These are phyloP conservation scores for Apeltes quadracus DNA, from an alignment of 2,113 vertebrate genomes.

Conservation along the genomic window DNA sequence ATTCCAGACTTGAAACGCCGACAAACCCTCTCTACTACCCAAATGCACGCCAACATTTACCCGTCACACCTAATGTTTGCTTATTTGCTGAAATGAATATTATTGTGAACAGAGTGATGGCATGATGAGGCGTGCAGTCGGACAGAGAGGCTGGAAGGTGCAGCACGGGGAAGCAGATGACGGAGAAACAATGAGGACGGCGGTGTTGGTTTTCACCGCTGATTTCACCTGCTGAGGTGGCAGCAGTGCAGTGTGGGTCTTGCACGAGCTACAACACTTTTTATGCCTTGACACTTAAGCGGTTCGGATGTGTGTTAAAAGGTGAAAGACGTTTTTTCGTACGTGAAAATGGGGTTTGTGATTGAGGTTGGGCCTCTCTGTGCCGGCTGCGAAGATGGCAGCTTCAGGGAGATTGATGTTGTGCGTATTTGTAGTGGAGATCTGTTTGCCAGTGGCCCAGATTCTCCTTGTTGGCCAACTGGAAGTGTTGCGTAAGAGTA, in stretches of 20 bases:
- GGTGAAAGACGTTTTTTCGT: no score
- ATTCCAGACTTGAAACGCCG: neutral
- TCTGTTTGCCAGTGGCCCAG: conserved; percentile 3
- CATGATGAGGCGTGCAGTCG: conserved; percentile 13
- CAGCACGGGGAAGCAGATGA: conserved; percentile 18
- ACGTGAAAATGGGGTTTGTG: neutral
- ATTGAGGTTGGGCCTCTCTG: neutral
- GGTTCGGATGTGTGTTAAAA: no score
- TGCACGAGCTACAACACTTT: neutral
- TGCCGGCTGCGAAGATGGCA: neutral
- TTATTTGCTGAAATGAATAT: conserved; percentile 19
- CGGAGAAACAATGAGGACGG: conserved; percentile 21
- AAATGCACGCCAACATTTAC: neutral
- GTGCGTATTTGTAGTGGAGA: neutral
- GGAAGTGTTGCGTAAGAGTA: conserved; percentile 37
- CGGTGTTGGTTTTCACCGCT: conserved; percentile 18
- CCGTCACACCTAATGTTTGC: neutral
- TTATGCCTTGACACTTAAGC: neutral
- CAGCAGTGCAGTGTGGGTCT: conserved; percentile 7
- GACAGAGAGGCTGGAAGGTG: neutral
- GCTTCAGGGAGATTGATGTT: conserved; percentile 9
- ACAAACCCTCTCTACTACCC: neutral
- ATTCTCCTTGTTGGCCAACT: conserved; percentile 30
- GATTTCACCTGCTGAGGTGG: conserved; percentile 30
- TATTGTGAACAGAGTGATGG: neutral